Evolutionary conservation across 2,888 invertebrate genomes (phyloP).

Genomic region (Lasioglossum pauxillum): DNA sequence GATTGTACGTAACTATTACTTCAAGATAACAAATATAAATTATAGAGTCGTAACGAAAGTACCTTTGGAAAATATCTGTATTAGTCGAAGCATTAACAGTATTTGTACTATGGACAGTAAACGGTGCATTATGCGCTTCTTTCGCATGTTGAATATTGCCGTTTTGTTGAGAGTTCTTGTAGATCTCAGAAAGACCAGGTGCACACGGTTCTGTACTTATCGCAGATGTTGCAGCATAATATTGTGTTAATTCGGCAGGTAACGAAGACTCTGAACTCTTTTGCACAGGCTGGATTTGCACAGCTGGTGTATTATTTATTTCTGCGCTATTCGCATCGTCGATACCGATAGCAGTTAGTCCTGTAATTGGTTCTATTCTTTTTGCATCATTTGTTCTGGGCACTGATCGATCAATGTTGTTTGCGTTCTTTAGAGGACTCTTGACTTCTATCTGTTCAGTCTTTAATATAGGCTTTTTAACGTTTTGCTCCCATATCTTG

Average conservation of each 20-base stretch:
- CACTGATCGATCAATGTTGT: conserved; percentile 16
- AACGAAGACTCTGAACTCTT: conserved; percentile 27
- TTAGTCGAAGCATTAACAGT: conserved; percentile 63
- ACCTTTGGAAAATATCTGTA: conserved; percentile 73
- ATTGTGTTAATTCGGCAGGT: conserved; percentile 46
- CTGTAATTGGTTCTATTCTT: conserved; percentile 28
- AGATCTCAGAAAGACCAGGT: conserved; percentile 46
- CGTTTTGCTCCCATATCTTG: conserved; percentile 72
- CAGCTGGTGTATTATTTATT: neutral
- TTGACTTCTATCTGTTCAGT: conserved; percentile 27
- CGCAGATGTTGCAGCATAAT: conserved; percentile 16
- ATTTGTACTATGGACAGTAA: conserved; percentile 27
- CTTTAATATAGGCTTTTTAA: conserved; percentile 34
- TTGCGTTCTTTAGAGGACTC: conserved; percentile 12
- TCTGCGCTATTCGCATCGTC: conserved; percentile 25
- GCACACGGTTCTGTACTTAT: conserved; percentile 29
- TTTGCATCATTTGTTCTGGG: conserved; percentile 8
- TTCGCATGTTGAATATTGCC: conserved; percentile 45
- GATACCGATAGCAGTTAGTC: conserved; percentile 2
- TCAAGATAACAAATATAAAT: neutral
- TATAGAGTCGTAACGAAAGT: conserved; percentile 37
- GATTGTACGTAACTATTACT: conserved; percentile 1
- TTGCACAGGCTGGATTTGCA: conserved; percentile 15
- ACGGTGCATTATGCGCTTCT: conserved; percentile 35
- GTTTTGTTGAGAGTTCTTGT: conserved; percentile 51